Percentiles rank a stretch among this genome's conserved stretches.
Evolutionary conservation across 2,113 vertebrate genomes (phyloP).

Genomic region (Himantopus leucocephalus): DNA sequence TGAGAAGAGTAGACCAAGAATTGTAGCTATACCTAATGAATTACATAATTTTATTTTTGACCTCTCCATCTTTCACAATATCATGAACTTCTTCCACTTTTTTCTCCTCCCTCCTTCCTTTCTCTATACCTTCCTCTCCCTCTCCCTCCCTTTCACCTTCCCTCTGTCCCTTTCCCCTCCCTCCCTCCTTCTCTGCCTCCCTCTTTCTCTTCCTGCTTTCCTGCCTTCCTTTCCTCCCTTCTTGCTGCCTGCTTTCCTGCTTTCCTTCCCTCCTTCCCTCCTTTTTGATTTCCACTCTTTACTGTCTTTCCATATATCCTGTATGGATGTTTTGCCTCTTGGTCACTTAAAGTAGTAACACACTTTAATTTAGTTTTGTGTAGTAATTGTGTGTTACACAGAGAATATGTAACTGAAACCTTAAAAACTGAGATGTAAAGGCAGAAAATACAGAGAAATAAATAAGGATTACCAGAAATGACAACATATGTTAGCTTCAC

Average conservation of each 20-base stretch:
- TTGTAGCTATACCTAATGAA: neutral
- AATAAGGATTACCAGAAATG: neutral
- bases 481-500: neutral
- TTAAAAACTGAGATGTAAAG: neutral
- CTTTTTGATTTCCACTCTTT: neutral
- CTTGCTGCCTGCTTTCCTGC: neutral
- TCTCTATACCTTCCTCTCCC: neutral
- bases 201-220: neutral
- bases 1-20: neutral
- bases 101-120: neutral
- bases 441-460: neutral
- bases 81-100: neutral
- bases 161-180: neutral
- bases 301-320: neutral
- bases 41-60: neutral
- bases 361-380: neutral
- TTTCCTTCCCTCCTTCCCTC: neutral
- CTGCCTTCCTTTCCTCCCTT: neutral
- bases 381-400: neutral
- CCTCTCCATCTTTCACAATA: neutral
- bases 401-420: neutral
- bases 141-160: neutral
- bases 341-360: neutral
- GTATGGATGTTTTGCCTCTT: neutral
- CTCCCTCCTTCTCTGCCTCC: neutral